phyloP scores from a whole-genome alignment of 2,797 vertebrate species.

The Sphaeramia orbicularis region DNA sequence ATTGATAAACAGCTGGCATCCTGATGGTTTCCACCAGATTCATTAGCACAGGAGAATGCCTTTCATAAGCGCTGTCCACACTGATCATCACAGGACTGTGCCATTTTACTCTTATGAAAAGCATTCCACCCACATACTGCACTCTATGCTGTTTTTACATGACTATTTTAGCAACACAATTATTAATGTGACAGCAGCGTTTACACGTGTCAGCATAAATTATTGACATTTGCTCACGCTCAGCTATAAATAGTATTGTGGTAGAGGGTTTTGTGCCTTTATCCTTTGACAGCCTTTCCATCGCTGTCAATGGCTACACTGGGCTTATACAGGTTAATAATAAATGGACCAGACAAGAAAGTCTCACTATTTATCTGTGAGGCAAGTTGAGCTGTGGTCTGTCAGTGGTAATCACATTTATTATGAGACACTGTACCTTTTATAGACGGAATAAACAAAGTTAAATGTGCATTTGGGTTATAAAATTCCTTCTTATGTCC shows the following conservation, averaged over 20 bases:
- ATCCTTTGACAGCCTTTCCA: slow-evolving; percentile 63
- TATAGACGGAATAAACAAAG: not conserved
- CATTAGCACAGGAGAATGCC: slow-evolving; percentile 10
- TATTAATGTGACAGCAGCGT: slow-evolving; percentile 77
- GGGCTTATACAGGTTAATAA: slow-evolving; percentile 30
- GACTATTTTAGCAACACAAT: slow-evolving; percentile 69
- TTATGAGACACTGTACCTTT: not conserved
- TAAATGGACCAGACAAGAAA: slow-evolving; percentile 47
- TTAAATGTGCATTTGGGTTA: not conserved
- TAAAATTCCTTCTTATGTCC: not conserved
- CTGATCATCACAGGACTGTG: slow-evolving; percentile 7
- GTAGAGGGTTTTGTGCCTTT: slow-evolving; percentile 54
- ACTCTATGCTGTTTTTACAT: slow-evolving; percentile 43
- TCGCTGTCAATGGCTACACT: slow-evolving; percentile 49
- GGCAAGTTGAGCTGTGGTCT: slow-evolving; percentile 21
- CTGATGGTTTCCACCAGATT: slow-evolving; percentile 16
- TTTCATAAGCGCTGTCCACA: not conserved
- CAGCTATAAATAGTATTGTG: slow-evolving; percentile 75
- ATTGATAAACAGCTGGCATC: slow-evolving; percentile 56
- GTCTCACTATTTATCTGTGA: slow-evolving; percentile 41
- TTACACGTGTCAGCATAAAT: slow-evolving; percentile 81
- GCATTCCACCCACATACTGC: slow-evolving; percentile 29
- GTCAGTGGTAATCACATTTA: not conserved
- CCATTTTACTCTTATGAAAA: slow-evolving; percentile 22
- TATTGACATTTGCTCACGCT: slow-evolving; percentile 73